Percentiles rank a stretch among this genome's conserved stretches.
These are phyloP conservation scores for Tetranychus piercei DNA, from an alignment of 2,888 invertebrate genomes.

Conservation along the genomic window DNA sequence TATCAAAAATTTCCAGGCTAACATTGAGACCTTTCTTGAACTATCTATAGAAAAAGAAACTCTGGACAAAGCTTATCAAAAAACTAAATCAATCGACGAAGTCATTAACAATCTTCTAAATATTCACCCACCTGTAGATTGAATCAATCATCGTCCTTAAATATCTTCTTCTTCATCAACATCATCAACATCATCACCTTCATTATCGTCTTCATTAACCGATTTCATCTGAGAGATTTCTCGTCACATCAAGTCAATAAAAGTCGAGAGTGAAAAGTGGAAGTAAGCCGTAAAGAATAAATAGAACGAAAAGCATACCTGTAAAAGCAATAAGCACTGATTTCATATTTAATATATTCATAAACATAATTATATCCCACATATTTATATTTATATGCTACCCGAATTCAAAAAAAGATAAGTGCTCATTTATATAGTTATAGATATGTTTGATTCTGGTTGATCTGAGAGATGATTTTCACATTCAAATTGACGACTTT, in stretches of 20 bases:
- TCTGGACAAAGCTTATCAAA: conserved; percentile 14
- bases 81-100: conserved; percentile 15
- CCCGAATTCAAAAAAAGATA: not conserved
- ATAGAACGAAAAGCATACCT: not conserved
- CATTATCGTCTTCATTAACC: not conserved
- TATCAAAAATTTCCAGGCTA: conserved; percentile 9
- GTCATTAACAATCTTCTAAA: conserved; percentile 15
- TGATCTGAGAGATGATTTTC: too few species aligned
- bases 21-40: conserved; percentile 17
- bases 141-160: conserved; percentile 7
- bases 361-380: not conserved
- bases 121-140: conserved; percentile 4
- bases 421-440: too few species aligned
- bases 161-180: not conserved
- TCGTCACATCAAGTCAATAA: not conserved
- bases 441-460: too few species aligned
- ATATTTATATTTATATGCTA: not conserved
- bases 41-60: conserved; percentile 17
- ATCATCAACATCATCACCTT: not conserved
- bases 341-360: conserved; percentile 1
- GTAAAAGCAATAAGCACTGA: not conserved
- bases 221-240: not conserved
- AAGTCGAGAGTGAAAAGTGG: not conserved
- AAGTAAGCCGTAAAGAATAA: not conserved
- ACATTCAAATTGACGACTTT: not conserved